phyloP scores from a whole-genome alignment of 2,113 vertebrate genomes.

The Clarias batrachus region DNA sequence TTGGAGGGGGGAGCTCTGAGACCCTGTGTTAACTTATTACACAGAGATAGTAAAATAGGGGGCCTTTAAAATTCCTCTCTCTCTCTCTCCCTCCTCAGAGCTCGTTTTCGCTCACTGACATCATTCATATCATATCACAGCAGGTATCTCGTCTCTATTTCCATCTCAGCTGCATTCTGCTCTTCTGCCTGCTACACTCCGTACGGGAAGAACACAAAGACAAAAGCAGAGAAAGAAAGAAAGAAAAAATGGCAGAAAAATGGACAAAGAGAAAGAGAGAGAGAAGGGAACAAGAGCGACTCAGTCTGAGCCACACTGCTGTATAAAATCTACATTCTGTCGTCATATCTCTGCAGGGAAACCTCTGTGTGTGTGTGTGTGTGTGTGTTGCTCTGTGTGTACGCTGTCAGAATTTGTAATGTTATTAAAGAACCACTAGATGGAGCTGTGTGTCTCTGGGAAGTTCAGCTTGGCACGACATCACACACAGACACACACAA shows the following conservation, averaged over 20 bases:
- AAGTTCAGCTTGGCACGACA: background rate
- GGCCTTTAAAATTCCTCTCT: background rate
- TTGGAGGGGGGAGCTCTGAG: no score
- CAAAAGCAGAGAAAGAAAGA: background rate
- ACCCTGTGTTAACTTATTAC: no score
- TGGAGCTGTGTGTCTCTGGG: constrained; percentile 45
- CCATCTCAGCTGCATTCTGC: background rate
- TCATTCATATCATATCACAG: background rate
- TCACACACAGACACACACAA: background rate
- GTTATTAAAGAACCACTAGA: constrained; percentile 34
- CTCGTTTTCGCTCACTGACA: background rate
- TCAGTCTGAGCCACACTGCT: background rate
- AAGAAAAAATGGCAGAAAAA: background rate
- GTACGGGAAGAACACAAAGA: background rate
- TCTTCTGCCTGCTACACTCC: background rate
- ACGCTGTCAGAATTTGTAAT: constrained; percentile 11
- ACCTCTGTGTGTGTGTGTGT: constrained; percentile 26
- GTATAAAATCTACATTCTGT: constrained; percentile 39
- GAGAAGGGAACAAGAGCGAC: no score
- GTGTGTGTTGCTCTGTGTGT: background rate
- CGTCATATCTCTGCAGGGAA: constrained; percentile 34
- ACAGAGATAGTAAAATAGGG: no score
- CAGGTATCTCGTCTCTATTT: background rate
- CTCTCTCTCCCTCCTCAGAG: background rate
- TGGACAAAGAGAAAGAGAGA: background rate